These are phyloP conservation scores for Ibidorhyncha struthersii DNA, from an alignment of 2,113 vertebrate genomes.

Conservation along the genomic window DNA sequence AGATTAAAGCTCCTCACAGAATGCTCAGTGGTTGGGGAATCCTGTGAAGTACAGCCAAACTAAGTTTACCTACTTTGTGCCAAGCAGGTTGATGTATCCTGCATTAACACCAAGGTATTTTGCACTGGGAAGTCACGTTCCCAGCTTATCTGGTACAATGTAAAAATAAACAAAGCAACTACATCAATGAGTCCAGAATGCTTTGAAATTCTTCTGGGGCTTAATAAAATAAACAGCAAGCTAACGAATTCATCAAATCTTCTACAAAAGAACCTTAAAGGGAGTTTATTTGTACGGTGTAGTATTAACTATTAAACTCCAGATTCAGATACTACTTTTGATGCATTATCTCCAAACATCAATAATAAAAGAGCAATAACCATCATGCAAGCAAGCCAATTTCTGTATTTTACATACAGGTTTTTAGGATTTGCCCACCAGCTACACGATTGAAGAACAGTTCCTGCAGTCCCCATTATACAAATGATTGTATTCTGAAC, in stretches of 20 bases:
- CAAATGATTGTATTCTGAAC: constrained; percentile 52
- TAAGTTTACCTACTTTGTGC: constrained; percentile 57
- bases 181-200: constrained; percentile 63
- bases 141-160: constrained; percentile 38
- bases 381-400: constrained; percentile 63
- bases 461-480: constrained; percentile 52
- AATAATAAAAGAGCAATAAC: constrained; percentile 61
- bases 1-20: constrained; percentile 40
- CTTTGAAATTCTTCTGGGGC: constrained; percentile 56
- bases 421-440: constrained; percentile 54
- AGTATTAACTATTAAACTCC: constrained; percentile 56
- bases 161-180: constrained; percentile 56
- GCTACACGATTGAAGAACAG: constrained; percentile 60
- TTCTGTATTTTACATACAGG: constrained; percentile 65
- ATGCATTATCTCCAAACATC: constrained; percentile 59
- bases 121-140: constrained; percentile 65
- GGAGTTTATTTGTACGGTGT: constrained; percentile 65
- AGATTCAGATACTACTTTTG: constrained; percentile 69
- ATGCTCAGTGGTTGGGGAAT: constrained; percentile 49
- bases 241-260: constrained; percentile 71
- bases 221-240: constrained; percentile 67
- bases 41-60: constrained; percentile 64
- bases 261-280: constrained; percentile 68
- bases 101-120: constrained; percentile 53
- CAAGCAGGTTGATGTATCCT: constrained; percentile 58